These are phyloP conservation scores for Temnothorax rugatulus DNA, from an alignment of 2,888 invertebrate species.

Conservation along the genomic window DNA sequence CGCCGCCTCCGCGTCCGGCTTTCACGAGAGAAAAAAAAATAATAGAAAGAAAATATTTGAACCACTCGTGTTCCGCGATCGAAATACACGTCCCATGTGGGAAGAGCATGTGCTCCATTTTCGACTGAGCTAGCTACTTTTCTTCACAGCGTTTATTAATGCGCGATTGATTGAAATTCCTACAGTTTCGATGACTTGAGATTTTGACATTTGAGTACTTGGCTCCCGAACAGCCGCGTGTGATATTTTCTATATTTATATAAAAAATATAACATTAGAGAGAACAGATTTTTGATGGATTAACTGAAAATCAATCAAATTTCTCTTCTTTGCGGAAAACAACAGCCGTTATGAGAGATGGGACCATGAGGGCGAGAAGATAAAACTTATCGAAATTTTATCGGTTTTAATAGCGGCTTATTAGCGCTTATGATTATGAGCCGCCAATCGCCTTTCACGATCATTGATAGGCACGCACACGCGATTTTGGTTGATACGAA, in stretches of 20 bases:
- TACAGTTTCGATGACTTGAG: neutral
- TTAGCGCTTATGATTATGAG: constrained; percentile 5
- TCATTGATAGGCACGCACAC: constrained; percentile 19
- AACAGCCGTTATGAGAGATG: neutral
- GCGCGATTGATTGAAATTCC: neutral
- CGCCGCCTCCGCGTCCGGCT: constrained; percentile 20
- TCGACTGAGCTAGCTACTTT: neutral
- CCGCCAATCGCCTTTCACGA: constrained; percentile 1
- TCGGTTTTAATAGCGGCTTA: neutral
- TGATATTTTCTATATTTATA: constrained; percentile 1
- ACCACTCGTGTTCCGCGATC: neutral
- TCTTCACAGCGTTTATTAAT: neutral
- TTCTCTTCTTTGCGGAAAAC: neutral
- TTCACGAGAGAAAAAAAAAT: neutral
- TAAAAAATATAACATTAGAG: neutral
- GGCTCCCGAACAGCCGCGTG: neutral
- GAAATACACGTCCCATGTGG: neutral
- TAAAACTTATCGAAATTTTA: neutral
- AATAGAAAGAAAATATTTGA: neutral
- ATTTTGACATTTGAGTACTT: neutral
- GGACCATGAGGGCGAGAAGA: neutral
- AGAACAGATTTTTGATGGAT: neutral
- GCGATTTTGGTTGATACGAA: constrained; percentile 13
- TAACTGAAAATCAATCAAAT: neutral
- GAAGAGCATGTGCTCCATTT: neutral